Base-by-base conservation (phyloP, 2,797 vertebrate species). In the Fistularia commersonii region DNA sequence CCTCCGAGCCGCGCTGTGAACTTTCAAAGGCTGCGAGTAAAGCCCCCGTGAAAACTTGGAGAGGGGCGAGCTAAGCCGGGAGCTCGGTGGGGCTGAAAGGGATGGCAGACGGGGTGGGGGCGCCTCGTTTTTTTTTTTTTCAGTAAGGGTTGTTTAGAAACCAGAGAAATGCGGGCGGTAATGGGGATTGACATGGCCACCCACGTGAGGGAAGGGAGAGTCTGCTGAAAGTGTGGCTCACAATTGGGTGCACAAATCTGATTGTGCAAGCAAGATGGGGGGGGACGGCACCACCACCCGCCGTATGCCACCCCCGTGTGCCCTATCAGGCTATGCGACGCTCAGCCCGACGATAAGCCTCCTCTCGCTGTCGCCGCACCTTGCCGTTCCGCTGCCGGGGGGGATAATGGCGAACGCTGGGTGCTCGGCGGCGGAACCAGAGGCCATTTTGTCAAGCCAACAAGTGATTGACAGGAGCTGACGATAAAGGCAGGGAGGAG, bases 1-100 rank as follows among this genome's bases (percentile, higher is more conserved):
- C 84, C 84, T 85, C 64, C 67, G 23, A 87, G 81, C 80, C 72
- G 76, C 69, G 76, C 77, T 81, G 77, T 84, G 84, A 87, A 87
- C 84, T 87, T 83, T 84, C 71, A 83, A 86, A 82, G 78, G 72
- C 76, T 63, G 71, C 41, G 46, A 67, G 79, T 67, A 74, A 83
- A 83, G 70, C 72, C 40, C 32, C 31, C 32, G 56, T 40, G 51
- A 61, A 79, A 68, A 76, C 75, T 73, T 41, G 0, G 62, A 57
- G 60, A 51, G 53, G 41, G 64, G 40, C 48, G 55, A 48, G 44
- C 61, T 64, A 76, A 32, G 61, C 61, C 61, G 45, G 62, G 36
- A 11, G 47, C 65, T 59, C 37, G 37, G 42, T 23, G 13, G 8
- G 13, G 13, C 5, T 37, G 13, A 15, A 10, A 10, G 54, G 60